phyloP scores from a whole-genome alignment of 2,888 invertebrate genomes.

The Lordiphosa fenestrarum region DNA sequence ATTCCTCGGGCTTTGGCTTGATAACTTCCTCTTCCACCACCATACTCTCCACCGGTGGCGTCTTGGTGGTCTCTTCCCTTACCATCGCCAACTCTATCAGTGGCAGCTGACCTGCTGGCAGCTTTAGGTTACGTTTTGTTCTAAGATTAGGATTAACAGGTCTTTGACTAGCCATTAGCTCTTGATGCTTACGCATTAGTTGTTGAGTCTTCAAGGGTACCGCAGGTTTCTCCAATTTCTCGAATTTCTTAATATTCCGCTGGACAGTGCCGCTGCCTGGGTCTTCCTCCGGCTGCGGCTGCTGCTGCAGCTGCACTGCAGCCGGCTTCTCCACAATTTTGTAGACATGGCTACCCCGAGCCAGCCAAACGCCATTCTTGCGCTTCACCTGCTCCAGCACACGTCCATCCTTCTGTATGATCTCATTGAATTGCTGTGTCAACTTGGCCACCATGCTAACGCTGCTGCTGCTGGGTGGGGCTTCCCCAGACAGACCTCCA shows the following conservation, averaged over 20 bases:
- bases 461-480: conserved; percentile 15
- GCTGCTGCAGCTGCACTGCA: not conserved
- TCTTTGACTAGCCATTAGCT: conserved; percentile 42
- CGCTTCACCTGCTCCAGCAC: conserved; percentile 83
- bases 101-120: conserved; percentile 10
- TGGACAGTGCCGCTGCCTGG: conserved; percentile 69
- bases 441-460: conserved; percentile 85
- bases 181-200: conserved; percentile 76
- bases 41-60: not conserved
- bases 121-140: conserved; percentile 25
- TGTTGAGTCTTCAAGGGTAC: conserved; percentile 76
- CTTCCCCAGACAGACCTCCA: not conserved
- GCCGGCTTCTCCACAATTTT: conserved; percentile 76
- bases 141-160: not conserved
- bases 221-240: conserved; percentile 74
- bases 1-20: too few species aligned
- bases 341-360: conserved; percentile 79
- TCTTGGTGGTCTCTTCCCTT: conserved; percentile 29
- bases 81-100: conserved; percentile 51
- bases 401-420: conserved; percentile 81
- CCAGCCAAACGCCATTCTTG: conserved; percentile 81
- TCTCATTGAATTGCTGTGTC: conserved; percentile 86
- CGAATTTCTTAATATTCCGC: conserved; percentile 74
- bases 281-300: not conserved
- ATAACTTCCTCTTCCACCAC: conserved; percentile 3